Conservation (phyloP, 2,113 vertebrate species). For the Corythoichthys intestinalis region DNA sequence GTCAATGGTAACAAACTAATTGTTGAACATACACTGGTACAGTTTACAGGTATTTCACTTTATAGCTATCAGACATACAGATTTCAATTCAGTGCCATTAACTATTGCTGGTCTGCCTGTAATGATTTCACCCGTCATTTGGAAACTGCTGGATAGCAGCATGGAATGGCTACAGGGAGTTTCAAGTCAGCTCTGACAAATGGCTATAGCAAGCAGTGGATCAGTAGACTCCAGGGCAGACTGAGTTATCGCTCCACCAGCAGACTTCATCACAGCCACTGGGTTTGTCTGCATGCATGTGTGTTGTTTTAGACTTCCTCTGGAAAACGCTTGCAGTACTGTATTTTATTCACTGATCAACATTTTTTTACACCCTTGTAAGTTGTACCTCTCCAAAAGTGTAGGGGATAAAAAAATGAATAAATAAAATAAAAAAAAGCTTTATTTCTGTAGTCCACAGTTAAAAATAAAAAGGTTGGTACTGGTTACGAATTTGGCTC, state of each 20-base stretch:
- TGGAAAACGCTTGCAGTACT: conserved; percentile 16
- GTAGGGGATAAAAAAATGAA: not conserved
- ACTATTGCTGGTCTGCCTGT: conserved; percentile 30
- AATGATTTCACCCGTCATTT: conserved; percentile 49
- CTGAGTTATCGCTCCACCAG: conserved; percentile 63
- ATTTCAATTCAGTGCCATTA: conserved; percentile 38
- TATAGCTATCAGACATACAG: conserved; percentile 5
- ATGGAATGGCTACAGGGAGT: conserved; percentile 55
- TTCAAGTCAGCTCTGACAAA: conserved; percentile 67
- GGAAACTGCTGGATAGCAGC: conserved; percentile 47
- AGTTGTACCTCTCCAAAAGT: conserved; percentile 24
- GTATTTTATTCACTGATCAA: conserved; percentile 21
- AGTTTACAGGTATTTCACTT: conserved; percentile 31
- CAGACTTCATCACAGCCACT: conserved; percentile 61
- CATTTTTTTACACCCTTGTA: conserved; percentile 16
- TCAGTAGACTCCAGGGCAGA: conserved; percentile 57
- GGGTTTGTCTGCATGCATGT: conserved; percentile 52
- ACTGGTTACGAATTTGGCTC: too few species aligned
- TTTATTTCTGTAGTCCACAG: not conserved
- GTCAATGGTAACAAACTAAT: too few species aligned
- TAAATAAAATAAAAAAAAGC: not conserved
- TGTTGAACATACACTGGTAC: too few species aligned
- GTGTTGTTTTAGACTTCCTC: conserved; percentile 19
- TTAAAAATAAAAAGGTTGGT: too few species aligned
- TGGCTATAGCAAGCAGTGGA: conserved; percentile 56